phyloP scores from a whole-genome alignment of 2,113 vertebrate species.

The Eulacestoma nigropectus region DNA sequence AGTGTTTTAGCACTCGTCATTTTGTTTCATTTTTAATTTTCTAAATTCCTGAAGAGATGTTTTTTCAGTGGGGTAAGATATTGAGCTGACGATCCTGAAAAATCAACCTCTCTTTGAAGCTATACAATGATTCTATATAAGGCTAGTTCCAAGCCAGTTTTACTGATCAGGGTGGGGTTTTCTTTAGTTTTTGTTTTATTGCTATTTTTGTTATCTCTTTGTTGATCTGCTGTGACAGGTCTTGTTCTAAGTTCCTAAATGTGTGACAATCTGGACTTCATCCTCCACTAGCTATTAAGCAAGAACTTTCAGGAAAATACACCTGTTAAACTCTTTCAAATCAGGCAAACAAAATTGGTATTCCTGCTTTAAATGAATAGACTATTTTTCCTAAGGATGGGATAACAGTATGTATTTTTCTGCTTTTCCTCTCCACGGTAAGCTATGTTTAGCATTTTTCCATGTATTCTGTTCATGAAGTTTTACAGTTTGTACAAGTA shows the following conservation, averaged over 20 bases:
- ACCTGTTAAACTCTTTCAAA: background rate
- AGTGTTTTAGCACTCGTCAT: constrained; percentile 43
- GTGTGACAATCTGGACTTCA: background rate
- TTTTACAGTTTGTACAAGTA: background rate
- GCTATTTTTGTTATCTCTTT: background rate
- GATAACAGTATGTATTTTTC: background rate
- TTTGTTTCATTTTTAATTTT: constrained; percentile 17
- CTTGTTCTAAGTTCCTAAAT: background rate
- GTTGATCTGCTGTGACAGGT: background rate
- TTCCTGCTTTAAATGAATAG: background rate
- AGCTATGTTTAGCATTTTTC: background rate
- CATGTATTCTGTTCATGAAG: background rate
- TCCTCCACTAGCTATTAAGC: background rate
- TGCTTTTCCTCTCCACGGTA: background rate
- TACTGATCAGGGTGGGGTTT: background rate
- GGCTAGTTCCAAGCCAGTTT: background rate
- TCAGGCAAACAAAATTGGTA: background rate
- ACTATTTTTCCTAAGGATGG: background rate
- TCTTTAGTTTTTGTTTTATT: background rate
- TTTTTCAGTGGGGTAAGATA: background rate
- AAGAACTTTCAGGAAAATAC: background rate
- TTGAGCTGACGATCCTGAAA: background rate
- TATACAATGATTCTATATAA: background rate
- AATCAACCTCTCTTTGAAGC: background rate
- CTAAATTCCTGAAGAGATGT: background rate